A percentile compares a stretch with the other conserved stretches of the same genome.
Conservation (phyloP, 2,888 invertebrate genomes). For the Mechanitis mazaeus region DNA sequence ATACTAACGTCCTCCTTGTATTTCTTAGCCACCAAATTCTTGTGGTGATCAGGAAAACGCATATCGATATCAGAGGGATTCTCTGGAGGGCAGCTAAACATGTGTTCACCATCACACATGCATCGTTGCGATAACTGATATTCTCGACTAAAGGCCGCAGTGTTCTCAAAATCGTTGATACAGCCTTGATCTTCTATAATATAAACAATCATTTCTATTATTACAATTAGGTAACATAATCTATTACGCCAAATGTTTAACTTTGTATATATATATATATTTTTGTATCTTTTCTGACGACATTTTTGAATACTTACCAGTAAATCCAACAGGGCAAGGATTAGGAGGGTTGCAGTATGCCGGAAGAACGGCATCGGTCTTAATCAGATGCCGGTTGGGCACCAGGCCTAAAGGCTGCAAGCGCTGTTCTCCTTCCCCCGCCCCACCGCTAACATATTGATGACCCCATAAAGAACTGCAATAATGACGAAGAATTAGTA, state of each 20-base stretch:
- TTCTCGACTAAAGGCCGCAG: slow-evolving; percentile 94
- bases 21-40: slow-evolving; percentile 86
- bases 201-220: background rate
- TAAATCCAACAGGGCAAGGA: slow-evolving; percentile 97
- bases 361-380: slow-evolving; percentile 93
- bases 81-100: slow-evolving; percentile 90
- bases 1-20: slow-evolving; percentile 75
- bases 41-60: slow-evolving; percentile 81
- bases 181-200: slow-evolving; percentile 88
- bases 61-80: slow-evolving; percentile 75
- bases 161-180: slow-evolving; percentile 93
- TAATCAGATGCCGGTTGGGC: slow-evolving; percentile 84
- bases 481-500: background rate
- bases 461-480: slow-evolving; percentile 82
- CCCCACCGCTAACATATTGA: slow-evolving; percentile 85
- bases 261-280: too few species aligned
- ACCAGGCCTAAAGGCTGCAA: slow-evolving; percentile 75
- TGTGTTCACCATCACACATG: slow-evolving; percentile 98
- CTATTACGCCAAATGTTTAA: too few species aligned
- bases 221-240: background rate
- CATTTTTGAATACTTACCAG: slow-evolving; percentile 70
- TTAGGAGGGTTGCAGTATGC: slow-evolving; percentile 99
- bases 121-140: slow-evolving; percentile 95
- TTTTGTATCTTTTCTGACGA: too few species aligned
- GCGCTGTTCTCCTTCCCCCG: slow-evolving; percentile 85